Base-by-base conservation (phyloP, 1,140 invertebrate species). In the Grapholita molesta region DNA sequence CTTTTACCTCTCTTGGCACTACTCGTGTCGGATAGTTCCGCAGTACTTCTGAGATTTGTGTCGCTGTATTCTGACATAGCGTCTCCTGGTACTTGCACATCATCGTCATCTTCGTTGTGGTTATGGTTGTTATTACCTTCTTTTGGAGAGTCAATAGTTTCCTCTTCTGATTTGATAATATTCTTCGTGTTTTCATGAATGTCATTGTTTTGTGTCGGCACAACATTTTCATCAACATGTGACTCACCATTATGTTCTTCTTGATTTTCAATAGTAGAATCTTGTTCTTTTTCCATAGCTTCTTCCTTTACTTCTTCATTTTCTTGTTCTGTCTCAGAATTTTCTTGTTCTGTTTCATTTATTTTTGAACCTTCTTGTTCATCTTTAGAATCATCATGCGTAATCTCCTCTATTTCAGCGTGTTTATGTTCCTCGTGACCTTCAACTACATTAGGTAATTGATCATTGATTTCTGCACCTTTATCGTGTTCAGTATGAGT, bases 61-160 rank as follows among this genome's bases (percentile, higher is more conserved):
- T 90, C 90, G 79, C 82, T 88, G 70, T 92, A 84, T 76, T 92
- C 91, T 53, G 86, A 85, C 48, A 87, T 74, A 72, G 78, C 82
- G 69, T 88, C 86, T 77, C 86, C 85, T 70, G 84, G 86, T 38
- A 90, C 85, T 80, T 88, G 84, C 64, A 92, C 83, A 68, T 92
- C 88, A 73, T 92, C 88, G 75, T 91, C 86, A 69, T 91, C 85
- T 79, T 89, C 85, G 78, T 79, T 84, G 74, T 85, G 76, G 70
- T 80, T 73, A 76, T 77, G 68, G 70, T 78, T 82, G 69, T 73
- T 75, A 82, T 88, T 91, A 88, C 83, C 89, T 84, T 84, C 79
- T 70, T 77, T 76, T 74, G 67, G 64, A 68, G 76, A 64, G 48
- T 68, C 48, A 68, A 61, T 69, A 72, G 66, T 72, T 64, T 80